Evolutionary conservation across 2,888 invertebrate genomes (phyloP).

Genomic region (Sycophila texana): DNA sequence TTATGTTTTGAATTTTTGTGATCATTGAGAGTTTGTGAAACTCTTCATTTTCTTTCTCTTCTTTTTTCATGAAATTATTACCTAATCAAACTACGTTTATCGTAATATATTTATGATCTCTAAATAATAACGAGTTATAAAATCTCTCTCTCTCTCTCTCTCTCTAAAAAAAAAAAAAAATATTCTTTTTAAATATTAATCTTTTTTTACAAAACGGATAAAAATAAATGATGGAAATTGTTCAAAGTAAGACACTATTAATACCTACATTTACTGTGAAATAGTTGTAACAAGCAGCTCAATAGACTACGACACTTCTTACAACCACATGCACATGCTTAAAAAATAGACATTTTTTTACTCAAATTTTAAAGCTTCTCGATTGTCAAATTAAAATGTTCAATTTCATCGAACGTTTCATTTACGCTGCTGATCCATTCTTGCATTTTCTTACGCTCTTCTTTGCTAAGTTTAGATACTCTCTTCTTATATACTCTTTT

Average conservation of each 20-base stretch:
- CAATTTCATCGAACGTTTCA: slow-evolving; percentile 69
- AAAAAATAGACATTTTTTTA: background rate
- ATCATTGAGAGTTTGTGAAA: slow-evolving; percentile 18
- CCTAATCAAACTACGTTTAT: slow-evolving; percentile 9
- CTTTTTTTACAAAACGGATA: background rate
- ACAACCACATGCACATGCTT: background rate
- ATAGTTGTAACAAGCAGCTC: background rate
- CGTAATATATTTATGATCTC: slow-evolving; percentile 1
- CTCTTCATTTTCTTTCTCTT: background rate
- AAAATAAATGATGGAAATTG: slow-evolving; percentile 12
- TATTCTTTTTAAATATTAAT: slow-evolving; percentile 10
- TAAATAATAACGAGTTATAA: slow-evolving; percentile 1
- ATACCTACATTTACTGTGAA: slow-evolving; percentile 37
- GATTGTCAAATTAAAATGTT: slow-evolving; percentile 66
- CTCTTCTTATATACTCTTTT: slow-evolving; percentile 56
- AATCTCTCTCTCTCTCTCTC: slow-evolving; percentile 9
- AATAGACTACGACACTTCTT: background rate
- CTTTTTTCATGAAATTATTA: background rate
- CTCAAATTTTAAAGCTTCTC: slow-evolving; percentile 58
- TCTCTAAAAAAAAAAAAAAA: slow-evolving; percentile 23
- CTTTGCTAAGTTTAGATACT: slow-evolving; percentile 59
- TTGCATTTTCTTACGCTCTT: slow-evolving; percentile 60
- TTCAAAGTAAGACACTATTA: background rate
- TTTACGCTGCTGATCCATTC: slow-evolving; percentile 68
- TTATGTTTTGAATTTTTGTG: background rate